Evolutionary conservation across 2,113 vertebrate species (phyloP).

Genomic region (Halcyon malimbica): DNA sequence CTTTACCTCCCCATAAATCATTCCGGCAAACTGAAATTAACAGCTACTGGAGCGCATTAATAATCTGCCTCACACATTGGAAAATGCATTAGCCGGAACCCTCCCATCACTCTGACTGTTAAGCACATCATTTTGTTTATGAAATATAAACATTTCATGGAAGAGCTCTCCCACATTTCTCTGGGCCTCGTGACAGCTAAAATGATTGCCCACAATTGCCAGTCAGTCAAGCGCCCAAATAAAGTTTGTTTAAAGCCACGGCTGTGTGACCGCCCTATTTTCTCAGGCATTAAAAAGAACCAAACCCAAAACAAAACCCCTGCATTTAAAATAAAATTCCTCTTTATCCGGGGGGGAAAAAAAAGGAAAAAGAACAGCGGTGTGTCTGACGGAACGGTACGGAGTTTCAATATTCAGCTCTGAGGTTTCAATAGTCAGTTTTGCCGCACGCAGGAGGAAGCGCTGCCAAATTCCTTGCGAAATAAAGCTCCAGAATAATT

Average conservation of each 20-base stretch:
- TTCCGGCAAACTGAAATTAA: slow-evolving; percentile 99
- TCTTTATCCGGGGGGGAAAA: slow-evolving; percentile 23
- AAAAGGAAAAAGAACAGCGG: not conserved
- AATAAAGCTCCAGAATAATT: not conserved
- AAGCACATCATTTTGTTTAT: slow-evolving; percentile 97
- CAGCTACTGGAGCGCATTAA: slow-evolving; percentile 99
- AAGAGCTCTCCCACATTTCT: slow-evolving; percentile 85
- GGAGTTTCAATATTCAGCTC: not conserved
- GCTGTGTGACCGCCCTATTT: slow-evolving; percentile 81
- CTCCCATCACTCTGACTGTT: slow-evolving; percentile 87
- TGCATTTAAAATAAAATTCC: slow-evolving; percentile 63
- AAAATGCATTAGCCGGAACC: slow-evolving; percentile 91
- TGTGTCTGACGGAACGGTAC: not conserved
- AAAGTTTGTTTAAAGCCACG: slow-evolving; percentile 84
- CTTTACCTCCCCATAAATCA: slow-evolving; percentile 98
- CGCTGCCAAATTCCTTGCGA: not conserved
- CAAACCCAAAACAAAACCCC: not conserved
- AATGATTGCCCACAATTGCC: slow-evolving; percentile 87
- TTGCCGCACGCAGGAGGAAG: not conserved
- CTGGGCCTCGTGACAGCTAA: slow-evolving; percentile 84
- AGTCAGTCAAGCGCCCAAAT: slow-evolving; percentile 86
- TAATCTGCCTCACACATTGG: slow-evolving; percentile 94
- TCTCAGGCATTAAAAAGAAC: slow-evolving; percentile 73
- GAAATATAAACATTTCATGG: slow-evolving; percentile 95
- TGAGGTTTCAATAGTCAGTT: slow-evolving; percentile 2